Percentiles rank a stretch among this genome's conserved stretches.
These are phyloP conservation scores for Montipora cactus DNA, from an alignment of 64 coral and sea anemone genomes.

Conservation along the genomic window DNA sequence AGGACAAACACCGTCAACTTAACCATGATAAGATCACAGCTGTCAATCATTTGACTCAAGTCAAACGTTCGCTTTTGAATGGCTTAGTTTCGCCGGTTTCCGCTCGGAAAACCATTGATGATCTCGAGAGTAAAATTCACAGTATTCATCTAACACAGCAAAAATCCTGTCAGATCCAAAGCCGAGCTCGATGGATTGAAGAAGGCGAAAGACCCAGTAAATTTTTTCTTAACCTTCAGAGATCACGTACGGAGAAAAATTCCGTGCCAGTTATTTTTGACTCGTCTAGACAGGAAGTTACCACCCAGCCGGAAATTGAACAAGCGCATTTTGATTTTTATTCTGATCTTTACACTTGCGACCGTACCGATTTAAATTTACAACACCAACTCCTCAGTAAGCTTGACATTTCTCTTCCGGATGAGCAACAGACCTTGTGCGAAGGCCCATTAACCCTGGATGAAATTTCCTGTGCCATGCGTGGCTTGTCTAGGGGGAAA, in stretches of 20 bases:
- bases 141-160: neutral
- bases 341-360: neutral
- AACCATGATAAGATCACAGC: neutral
- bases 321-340: slow-evolving; percentile 30
- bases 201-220: neutral
- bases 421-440: neutral
- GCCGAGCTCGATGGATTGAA: slow-evolving; percentile 30
- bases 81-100: neutral
- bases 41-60: neutral
- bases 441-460: neutral
- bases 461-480: slow-evolving; percentile 1
- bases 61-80: neutral
- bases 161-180: slow-evolving; percentile 2
- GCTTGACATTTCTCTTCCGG: neutral
- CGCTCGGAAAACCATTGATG: neutral
- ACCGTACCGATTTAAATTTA: neutral
- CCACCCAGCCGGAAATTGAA: neutral
- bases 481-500: neutral
- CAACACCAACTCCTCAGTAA: neutral
- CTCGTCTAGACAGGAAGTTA: neutral
- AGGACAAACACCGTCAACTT: neutral
- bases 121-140: neutral
- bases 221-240: neutral
- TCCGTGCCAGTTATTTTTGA: neutral
- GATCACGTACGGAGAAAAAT: neutral